Conservation (phyloP, 2,888 invertebrate genomes). For the Lochmaea capreae region DNA sequence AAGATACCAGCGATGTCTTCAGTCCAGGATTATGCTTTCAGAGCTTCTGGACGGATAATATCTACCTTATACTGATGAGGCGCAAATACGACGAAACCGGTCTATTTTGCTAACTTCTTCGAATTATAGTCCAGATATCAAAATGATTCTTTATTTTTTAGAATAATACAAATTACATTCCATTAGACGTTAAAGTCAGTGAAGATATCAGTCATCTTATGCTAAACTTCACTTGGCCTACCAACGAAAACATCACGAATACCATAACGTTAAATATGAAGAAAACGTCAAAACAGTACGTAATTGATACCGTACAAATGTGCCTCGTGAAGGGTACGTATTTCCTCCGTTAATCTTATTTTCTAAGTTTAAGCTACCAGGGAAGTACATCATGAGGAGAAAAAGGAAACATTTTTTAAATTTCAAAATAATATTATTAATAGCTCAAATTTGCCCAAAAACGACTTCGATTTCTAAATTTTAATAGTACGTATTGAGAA, state of each 20-base stretch:
- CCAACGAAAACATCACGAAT: constrained; percentile 38
- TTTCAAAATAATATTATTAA: too few species aligned
- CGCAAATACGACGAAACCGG: too few species aligned
- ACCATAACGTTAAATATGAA: constrained; percentile 39
- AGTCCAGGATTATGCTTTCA: too few species aligned
- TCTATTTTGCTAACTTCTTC: background rate
- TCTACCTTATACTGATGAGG: too few species aligned
- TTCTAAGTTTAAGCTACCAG: constrained; percentile 8
- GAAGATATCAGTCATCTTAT: constrained; percentile 21
- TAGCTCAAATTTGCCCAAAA: too few species aligned
- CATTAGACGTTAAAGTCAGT: constrained; percentile 36
- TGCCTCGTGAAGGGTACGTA: constrained; percentile 42
- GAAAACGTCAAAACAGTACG: constrained; percentile 27
- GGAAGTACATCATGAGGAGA: too few species aligned
- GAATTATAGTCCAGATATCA: background rate
- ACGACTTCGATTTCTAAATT: too few species aligned
- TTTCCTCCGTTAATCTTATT: constrained; percentile 9
- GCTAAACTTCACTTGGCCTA: constrained; percentile 46
- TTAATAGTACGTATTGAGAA: too few species aligned
- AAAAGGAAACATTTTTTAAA: constrained; percentile 3
- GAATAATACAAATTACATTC: constrained; percentile 39
- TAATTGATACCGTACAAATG: constrained; percentile 37
- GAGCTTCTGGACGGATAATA: too few species aligned
- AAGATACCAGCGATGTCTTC: too few species aligned
- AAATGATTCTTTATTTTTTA: constrained; percentile 26